phyloP scores from a whole-genome alignment of 2,888 invertebrate species.

The Mythimna ferrago region DNA sequence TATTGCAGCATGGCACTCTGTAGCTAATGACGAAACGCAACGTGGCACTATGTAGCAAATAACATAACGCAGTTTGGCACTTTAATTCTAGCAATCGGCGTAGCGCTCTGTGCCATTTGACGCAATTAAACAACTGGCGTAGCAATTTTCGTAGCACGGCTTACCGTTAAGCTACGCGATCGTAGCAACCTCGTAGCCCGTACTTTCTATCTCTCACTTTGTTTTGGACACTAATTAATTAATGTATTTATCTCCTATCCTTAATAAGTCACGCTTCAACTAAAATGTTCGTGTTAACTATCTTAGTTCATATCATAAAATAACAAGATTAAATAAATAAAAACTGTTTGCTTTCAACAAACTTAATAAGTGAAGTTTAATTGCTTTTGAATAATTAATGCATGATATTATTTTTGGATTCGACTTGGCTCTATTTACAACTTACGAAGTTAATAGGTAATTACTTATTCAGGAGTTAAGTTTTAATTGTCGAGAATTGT shows the following conservation, averaged over 20 bases:
- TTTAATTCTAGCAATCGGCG: not conserved
- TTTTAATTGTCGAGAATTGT: slow-evolving; percentile 21
- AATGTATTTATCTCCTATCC: not conserved
- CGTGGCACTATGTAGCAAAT: not conserved
- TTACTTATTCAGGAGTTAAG: slow-evolving; percentile 17
- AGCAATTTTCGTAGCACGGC: not conserved
- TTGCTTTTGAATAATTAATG: slow-evolving; percentile 41
- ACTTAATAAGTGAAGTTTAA: slow-evolving; percentile 47
- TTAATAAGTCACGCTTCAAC: not conserved
- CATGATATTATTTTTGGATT: slow-evolving; percentile 38
- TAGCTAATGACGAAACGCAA: too few relatives aligned
- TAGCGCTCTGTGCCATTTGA: not conserved
- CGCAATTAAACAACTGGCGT: slow-evolving; percentile 1
- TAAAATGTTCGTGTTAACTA: slow-evolving; percentile 7
- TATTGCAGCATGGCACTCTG: not conserved
- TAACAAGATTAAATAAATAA: slow-evolving; percentile 19
- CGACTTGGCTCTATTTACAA: slow-evolving; percentile 9
- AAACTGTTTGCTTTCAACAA: slow-evolving; percentile 31
- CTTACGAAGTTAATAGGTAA: slow-evolving; percentile 16
- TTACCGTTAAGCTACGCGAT: slow-evolving; percentile 13
- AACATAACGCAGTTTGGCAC: not conserved
- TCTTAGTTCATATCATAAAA: slow-evolving; percentile 11
- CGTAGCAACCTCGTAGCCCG: slow-evolving; percentile 8
- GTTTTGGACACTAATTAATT: not conserved
- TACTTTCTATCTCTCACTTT: not conserved